Base-by-base conservation (phyloP, 2,797 vertebrate species). In the Thaleichthys pacificus region DNA sequence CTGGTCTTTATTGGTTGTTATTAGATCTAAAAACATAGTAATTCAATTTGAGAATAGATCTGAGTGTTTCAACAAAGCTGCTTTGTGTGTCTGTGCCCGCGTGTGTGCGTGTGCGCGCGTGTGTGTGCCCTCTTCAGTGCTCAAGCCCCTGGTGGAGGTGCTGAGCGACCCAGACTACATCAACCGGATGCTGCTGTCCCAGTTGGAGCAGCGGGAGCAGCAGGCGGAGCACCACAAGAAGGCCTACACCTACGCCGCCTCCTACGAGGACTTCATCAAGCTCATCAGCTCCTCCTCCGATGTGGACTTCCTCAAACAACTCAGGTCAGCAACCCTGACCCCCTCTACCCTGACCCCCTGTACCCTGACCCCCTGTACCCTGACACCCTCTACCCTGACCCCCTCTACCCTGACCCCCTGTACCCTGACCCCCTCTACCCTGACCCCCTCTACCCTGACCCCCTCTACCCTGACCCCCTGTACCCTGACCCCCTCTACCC, bases 241-340 rank as follows among this genome's bases (percentile, higher is more conserved):
- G 89, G 95, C 96, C 75, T 99, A 99, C 91, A 97, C 96, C 62
- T 99, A 99, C 28, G 96, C 97, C 70, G 96, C 97, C 82, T 99
- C 97, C 71, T 99, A 99, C 15, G 97, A 99, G 87, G 97, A 99
- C 82, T 99, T 99, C 88, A 95, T 99, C 92, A 99, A 99, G 85
- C 95, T 99, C 73, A 99, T 99, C 89, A 97, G 93, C 86, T 95
- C 94, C 91, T 98, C 93, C 82, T 90, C 96, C 0, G 97, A 99
- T 83, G 88, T 97, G 71, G 94, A 97, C 82, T 99, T 99, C 92
- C 94, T 99, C 90, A 98, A 97, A 91, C 97, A 98, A 81, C 94
- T 99, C 93, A 98, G 97, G 97, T 94, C 2, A 17, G 51, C 47
- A 30, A 30, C 47, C 47, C 47, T 49, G 8, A 9, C 47, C 8